These are phyloP conservation scores for Avahi laniger DNA, from an alignment of 2,797 vertebrate species.

Conservation along the genomic window DNA sequence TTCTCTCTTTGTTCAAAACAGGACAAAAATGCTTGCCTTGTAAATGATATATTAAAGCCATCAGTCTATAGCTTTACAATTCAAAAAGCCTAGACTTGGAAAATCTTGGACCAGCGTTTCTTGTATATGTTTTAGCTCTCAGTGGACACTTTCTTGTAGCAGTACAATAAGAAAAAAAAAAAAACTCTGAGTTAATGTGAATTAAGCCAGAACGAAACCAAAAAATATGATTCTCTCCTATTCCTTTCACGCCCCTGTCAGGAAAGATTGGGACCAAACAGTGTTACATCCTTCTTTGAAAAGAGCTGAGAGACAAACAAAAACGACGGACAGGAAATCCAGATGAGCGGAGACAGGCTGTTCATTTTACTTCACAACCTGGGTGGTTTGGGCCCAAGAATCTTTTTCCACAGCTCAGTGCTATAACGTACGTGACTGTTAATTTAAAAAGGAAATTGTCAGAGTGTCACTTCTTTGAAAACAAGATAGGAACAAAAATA, in stretches of 20 bases:
- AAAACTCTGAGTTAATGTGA: not conserved
- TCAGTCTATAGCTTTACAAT: not conserved
- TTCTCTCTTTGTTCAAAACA: not conserved
- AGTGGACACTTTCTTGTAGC: not conserved
- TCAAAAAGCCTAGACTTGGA: not conserved
- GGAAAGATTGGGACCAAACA: not conserved
- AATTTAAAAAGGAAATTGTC: slow-evolving; percentile 53
- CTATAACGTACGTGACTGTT: not conserved
- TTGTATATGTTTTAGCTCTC: not conserved
- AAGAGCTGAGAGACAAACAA: not conserved
- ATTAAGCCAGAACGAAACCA: not conserved
- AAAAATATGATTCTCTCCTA: not conserved
- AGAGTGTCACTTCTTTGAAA: slow-evolving; percentile 43
- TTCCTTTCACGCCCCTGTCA: not conserved
- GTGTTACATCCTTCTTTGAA: not conserved
- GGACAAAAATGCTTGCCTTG: not conserved
- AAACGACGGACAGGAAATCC: slow-evolving; percentile 7
- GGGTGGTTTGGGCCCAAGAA: not conserved
- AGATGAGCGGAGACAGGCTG: not conserved
- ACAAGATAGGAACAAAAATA: slow-evolving; percentile 60
- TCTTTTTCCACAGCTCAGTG: not conserved
- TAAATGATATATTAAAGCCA: not conserved
- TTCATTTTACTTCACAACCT: not conserved
- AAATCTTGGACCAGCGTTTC: not conserved
- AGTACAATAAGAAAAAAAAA: not conserved